Conservation (phyloP, 2,113 vertebrate genomes). For the Ahaetulla prasina region DNA sequence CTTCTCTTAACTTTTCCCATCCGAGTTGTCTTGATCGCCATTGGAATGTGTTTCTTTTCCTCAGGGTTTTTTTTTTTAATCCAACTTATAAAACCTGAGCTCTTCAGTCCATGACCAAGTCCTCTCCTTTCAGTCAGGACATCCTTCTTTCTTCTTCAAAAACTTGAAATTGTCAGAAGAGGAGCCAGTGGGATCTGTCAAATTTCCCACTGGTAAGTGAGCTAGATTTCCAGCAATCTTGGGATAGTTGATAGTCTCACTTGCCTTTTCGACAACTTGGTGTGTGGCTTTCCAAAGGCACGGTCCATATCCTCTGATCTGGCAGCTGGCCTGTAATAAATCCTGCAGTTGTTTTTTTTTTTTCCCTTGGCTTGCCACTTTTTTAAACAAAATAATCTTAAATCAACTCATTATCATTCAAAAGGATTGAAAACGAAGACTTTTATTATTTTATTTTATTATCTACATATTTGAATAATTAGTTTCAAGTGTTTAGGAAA, state of each 20-base stretch:
- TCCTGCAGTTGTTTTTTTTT: background rate
- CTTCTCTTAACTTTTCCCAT: background rate
- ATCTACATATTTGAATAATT: background rate
- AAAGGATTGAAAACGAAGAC: background rate
- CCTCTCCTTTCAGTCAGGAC: background rate
- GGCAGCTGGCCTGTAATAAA: background rate
- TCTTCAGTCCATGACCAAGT: background rate
- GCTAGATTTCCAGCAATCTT: background rate
- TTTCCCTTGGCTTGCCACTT: background rate
- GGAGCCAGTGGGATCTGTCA: background rate
- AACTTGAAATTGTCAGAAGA: background rate
- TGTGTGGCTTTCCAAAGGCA: background rate
- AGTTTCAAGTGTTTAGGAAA: background rate
- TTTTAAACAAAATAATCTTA: background rate
- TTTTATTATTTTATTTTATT: too few relatives aligned
- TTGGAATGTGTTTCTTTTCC: background rate
- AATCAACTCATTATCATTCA: background rate
- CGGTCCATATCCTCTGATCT: background rate
- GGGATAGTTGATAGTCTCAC: background rate
- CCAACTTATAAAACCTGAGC: background rate
- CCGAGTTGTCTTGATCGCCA: background rate
- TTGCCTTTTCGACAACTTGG: background rate
- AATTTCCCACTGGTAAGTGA: background rate
- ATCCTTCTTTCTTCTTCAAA: background rate
- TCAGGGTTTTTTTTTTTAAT: background rate